Evolutionary conservation across 1,140 invertebrate genomes (phyloP).

Genomic region (Drosophila nigrodunni): DNA sequence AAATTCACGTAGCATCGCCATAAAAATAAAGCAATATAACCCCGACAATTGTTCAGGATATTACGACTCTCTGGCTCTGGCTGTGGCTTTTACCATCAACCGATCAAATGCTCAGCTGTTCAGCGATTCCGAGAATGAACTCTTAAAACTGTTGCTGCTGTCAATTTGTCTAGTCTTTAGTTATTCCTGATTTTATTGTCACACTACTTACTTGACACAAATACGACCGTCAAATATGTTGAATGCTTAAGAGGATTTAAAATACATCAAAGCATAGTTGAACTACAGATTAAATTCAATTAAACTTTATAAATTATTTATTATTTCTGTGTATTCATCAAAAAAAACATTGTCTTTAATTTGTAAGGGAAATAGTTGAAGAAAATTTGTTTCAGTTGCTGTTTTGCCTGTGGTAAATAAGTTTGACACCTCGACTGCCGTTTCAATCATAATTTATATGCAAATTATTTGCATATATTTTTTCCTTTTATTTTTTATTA

Average conservation of each 20-base stretch:
- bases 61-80: conserved; percentile 39
- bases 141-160: conserved; percentile 10
- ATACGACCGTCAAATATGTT: conserved; percentile 20
- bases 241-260: conserved; percentile 15
- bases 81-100: conserved; percentile 25
- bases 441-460: conserved; percentile 79
- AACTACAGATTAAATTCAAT: too few relatives aligned
- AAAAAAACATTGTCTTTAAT: conserved; percentile 7
- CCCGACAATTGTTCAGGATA: conserved; percentile 74
- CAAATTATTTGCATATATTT: conserved; percentile 77
- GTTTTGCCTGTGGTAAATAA: conserved; percentile 37
- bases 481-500: conserved; percentile 27
- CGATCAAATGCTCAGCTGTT: conserved; percentile 14
- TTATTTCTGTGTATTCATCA: neutral
- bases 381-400: neutral
- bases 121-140: conserved; percentile 16
- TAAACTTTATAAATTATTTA: conserved; percentile 6
- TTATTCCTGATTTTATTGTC: conserved; percentile 29
- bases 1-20: conserved; percentile 20
- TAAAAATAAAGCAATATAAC: conserved; percentile 52
- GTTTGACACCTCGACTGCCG: conserved; percentile 28
- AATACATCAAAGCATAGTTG: neutral
- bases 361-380: conserved; percentile 7
- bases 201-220: conserved; percentile 8
- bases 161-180: neutral